Conservation (phyloP, 92 coral and sea anemone genomes). For the Nematostella vectensis region DNA sequence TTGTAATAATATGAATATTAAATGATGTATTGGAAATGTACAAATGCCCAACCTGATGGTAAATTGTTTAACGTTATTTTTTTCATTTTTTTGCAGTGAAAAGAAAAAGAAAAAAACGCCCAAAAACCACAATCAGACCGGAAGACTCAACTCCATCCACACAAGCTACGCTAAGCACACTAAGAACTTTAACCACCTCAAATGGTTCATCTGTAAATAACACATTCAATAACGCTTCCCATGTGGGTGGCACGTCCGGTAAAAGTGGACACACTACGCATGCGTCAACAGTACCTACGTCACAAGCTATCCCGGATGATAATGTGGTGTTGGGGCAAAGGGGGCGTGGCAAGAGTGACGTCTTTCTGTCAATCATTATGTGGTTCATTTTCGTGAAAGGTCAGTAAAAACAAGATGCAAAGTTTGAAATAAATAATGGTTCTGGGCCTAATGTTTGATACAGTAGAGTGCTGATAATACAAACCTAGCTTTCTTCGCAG, state of each 20-base stretch:
- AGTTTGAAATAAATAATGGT: neutral
- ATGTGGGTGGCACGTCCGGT: neutral
- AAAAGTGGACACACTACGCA: neutral
- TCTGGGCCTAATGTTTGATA: too few species aligned
- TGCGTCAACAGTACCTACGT: slow-evolving; percentile 2
- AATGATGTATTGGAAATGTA: too few species aligned
- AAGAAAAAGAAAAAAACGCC: slow-evolving; percentile 14
- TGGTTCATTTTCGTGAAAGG: slow-evolving; percentile 20
- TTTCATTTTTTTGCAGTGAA: slow-evolving; percentile 16
- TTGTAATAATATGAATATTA: too few species aligned
- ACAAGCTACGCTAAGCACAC: neutral
- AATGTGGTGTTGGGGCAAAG: neutral
- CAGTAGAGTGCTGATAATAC: too few species aligned
- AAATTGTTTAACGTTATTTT: too few species aligned
- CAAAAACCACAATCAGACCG: neutral
- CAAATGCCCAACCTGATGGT: too few species aligned
- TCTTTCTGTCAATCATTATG: slow-evolving; percentile 14
- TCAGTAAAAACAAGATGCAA: too few species aligned
- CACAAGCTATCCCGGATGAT: neutral
- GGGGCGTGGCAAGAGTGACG: neutral
- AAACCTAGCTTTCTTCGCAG: too few species aligned
- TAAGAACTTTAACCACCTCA: neutral
- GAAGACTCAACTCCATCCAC: neutral
- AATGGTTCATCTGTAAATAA: too few species aligned
- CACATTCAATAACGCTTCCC: neutral